Base-by-base conservation (phyloP, 2,888 invertebrate species). In the Apoda limacodes region DNA sequence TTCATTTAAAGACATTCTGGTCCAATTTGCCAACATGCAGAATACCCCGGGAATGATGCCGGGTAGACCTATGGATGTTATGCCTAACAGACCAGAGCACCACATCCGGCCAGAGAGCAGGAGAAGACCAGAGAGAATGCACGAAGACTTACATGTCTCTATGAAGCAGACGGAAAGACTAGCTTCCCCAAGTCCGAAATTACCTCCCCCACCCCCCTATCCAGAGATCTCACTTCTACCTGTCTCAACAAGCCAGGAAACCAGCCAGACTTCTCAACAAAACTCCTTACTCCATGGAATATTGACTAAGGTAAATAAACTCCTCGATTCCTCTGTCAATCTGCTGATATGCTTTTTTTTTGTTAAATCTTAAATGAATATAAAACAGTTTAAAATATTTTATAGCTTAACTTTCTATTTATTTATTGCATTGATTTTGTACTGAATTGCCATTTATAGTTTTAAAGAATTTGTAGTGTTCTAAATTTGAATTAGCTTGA, bases 161-260 rank as follows among this genome's bases (percentile, higher is more conserved):
- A 30, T 64, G 52, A 69, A 72, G 55, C 52, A 61, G 31, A 50
- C 54, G 0, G 71, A 71, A 30, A 52, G 74, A 25, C 43, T 67
- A 28, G 63, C 74, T 0, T 64, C 76, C 0, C 60, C 71, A 0
- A 67, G 66, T 27, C 69, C 80, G 5, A 52, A 76, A 13, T 65
- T 83, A 30, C 83, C 83, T 2, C 85, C 87, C 5, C 87, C 88
- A 4, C 88, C 86, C 26, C 88, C 85, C 28, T 90, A 90, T 70
- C 90, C 90, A 1, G 91, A 91, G 66, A 90, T 91, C 25, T 91
- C 90, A 2, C 78, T 91, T 11, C 86, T 90, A 53, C 90, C 91
- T 0, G 90, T 91, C 31, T 72, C 60, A 4, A 69, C 75, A 3
- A 45, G 61, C 50, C 62, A 67, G 39, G 71, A 71, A 1, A 49